Base-by-base conservation (phyloP, 1,140 invertebrate genomes). In the Habropoda laboriosa region DNA sequence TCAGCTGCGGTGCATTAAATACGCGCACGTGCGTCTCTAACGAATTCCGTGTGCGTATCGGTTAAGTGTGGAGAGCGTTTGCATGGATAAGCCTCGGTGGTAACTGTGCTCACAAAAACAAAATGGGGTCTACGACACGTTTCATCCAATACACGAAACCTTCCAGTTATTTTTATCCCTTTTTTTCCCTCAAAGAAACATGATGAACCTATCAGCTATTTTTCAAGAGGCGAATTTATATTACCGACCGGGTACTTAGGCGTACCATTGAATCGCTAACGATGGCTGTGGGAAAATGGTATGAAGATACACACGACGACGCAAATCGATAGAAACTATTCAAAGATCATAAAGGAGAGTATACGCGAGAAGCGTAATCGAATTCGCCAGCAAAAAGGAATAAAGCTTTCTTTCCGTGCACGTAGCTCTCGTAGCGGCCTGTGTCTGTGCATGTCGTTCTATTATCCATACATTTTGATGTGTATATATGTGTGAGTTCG, bases 11-110 rank as follows among this genome's bases (percentile, higher is more conserved):
- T 32, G 73, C 45, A 51, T 84, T 86, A 86, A 86, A 86, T 72
- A 77, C 67, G 74, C 70, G 74, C 83, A 75, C 82, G 79, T 81
- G 83, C 70, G 68, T 18, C 32, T 49, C 18, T 79, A 79, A 84
- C 49, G 80, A 83, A 76, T 49, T 57, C 42, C 63, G 58, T 47
- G 16, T 63, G 49, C 32, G 61, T 51, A 35, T 53, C 61, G 40
- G 49, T 47, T 40, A 38, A 68, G 38, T 40, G 63, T 42, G 63
- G 21, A 38, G 45, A 27, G 16, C 32, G 64, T 60, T 49, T 4
- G 35, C 35, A 27, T 30, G 53, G 68, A 42, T 13, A 21, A 72
- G 38, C 18, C 57, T 72, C 13, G 18, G 30, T 73, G 18, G 30
- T 73, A 30, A 63, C 55, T n/a, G 45, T 30, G 57, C 57, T 73